A percentile compares a stretch with the other conserved stretches of the same genome.
These are phyloP conservation scores for Aphelinus atriplicis DNA, from an alignment of 1,140 invertebrate species.

Conservation along the genomic window DNA sequence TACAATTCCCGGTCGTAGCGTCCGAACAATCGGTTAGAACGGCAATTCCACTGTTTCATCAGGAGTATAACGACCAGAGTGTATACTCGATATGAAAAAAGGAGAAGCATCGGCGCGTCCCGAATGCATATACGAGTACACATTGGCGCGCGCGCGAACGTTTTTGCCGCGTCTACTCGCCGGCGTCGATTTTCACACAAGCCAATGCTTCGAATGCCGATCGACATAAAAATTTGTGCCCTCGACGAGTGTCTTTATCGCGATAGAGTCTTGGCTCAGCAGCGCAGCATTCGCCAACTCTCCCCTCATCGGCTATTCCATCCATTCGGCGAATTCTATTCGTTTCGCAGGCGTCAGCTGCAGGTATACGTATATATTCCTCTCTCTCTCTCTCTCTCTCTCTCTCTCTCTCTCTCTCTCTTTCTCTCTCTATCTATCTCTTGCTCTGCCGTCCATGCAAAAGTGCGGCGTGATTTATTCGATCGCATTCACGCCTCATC, in stretches of 20 bases:
- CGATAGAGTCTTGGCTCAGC: conserved; percentile 22
- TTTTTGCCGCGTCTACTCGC: no score
- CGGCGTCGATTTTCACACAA: no score
- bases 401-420: conserved; percentile 18
- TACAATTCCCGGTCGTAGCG: no score
- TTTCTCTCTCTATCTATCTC: conserved; percentile 5
- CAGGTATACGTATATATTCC: background rate
- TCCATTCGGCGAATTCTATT: conserved; percentile 39
- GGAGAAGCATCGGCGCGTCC: no score
- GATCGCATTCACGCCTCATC: conserved; percentile 28
- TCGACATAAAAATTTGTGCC: no score
- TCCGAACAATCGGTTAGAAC: no score
- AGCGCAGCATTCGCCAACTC: background rate
- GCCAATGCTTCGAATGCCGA: no score
- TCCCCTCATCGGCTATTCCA: conserved; percentile 22
- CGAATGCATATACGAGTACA: no score
- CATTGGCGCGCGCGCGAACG: no score
- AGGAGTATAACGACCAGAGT: no score
- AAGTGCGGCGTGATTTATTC: conserved; percentile 28
- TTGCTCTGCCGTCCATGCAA: conserved; percentile 11
- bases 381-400: conserved; percentile 17
- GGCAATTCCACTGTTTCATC: no score
- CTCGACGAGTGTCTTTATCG: background rate
- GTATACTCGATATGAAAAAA: no score
- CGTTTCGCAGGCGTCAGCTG: background rate